Conservation (phyloP, 2,113 vertebrate species). For the Lepus timidus region DNA sequence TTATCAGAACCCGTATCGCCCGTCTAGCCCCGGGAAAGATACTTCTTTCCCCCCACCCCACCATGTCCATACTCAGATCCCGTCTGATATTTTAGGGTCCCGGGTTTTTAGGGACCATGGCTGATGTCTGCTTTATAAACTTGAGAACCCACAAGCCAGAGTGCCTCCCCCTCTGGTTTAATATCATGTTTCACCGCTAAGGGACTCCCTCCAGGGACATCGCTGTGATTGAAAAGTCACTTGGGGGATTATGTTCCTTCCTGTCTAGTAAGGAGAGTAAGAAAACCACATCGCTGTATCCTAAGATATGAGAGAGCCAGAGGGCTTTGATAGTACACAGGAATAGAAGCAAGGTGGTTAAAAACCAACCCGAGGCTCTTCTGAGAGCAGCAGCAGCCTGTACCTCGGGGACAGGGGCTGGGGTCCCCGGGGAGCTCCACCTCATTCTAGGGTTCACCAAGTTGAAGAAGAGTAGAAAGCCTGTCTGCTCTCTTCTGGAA, state of each 20-base stretch:
- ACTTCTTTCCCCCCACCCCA: background rate
- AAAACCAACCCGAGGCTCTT: background rate
- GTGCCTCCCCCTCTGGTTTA: background rate
- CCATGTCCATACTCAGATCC: background rate
- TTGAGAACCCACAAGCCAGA: background rate
- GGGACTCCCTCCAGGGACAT: constrained; percentile 51
- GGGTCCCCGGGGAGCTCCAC: background rate
- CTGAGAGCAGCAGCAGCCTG: background rate
- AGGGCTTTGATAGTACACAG: background rate
- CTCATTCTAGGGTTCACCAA: background rate
- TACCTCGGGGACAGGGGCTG: no score
- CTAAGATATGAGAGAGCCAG: background rate
- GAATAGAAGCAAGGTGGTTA: background rate
- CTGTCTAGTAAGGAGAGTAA: background rate
- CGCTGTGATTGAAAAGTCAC: constrained; percentile 28
- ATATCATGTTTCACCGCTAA: background rate
- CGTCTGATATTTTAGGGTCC: background rate
- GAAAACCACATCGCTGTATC: background rate
- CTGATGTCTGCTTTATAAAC: background rate
- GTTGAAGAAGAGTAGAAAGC: background rate
- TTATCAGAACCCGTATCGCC: background rate
- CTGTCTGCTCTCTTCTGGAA: background rate
- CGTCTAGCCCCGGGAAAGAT: background rate
- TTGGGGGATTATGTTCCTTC: background rate
- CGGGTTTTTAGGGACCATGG: background rate